phyloP scores from a whole-genome alignment of 2,888 invertebrate genomes.

The Cylindroiulus punctatus region DNA sequence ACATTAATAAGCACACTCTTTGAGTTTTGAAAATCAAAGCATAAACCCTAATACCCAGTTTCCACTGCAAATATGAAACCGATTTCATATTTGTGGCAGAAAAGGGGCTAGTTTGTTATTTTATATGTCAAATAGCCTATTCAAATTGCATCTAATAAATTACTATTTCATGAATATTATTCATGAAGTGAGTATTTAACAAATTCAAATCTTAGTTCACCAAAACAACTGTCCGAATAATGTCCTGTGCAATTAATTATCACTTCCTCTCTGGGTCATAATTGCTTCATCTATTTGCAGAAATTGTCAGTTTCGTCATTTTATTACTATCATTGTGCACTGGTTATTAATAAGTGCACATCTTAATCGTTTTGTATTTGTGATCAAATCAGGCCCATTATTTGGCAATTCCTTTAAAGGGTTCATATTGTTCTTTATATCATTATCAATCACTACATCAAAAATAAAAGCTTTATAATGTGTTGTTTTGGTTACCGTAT shows the following conservation, averaged over 20 bases:
- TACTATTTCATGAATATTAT: no score
- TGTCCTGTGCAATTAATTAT: neutral
- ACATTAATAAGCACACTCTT: no score
- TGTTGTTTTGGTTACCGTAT: neutral
- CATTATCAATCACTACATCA: slow-evolving; percentile 4
- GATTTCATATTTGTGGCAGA: no score
- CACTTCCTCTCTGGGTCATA: neutral
- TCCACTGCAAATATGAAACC: no score
- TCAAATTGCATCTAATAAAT: no score
- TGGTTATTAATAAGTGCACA: neutral
- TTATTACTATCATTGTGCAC: neutral
- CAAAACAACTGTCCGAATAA: neutral
- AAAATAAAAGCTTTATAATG: slow-evolving; percentile 19
- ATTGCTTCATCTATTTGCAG: neutral
- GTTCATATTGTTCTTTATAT: slow-evolving; percentile 25
- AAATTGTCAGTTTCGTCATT: neutral
- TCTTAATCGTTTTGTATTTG: neutral
- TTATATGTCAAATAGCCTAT: no score
- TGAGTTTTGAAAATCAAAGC: neutral
- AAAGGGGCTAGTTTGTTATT: no score
- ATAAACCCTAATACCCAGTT: no score
- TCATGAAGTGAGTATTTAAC: no score
- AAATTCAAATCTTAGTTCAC: neutral
- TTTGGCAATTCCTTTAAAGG: neutral
- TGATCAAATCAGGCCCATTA: slow-evolving; percentile 11